These are phyloP conservation scores for Leptinotarsa lineolata DNA, from an alignment of 1,140 invertebrate genomes.

Conservation along the genomic window DNA sequence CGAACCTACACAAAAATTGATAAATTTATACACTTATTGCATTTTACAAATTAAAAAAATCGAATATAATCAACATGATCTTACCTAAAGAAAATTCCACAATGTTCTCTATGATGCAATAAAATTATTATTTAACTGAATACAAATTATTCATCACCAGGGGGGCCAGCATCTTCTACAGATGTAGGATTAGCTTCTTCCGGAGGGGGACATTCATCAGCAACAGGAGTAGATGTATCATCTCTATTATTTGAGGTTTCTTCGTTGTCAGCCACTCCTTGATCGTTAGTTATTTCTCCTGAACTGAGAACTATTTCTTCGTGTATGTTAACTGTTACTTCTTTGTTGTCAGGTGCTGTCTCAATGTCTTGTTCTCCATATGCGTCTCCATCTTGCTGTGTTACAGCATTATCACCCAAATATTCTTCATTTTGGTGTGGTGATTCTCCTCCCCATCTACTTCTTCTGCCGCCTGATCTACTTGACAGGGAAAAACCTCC, in stretches of 20 bases:
- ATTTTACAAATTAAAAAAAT: slow-evolving; percentile 13
- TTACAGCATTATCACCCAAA: not conserved
- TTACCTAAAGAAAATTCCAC: slow-evolving; percentile 16
- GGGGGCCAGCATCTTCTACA: not conserved
- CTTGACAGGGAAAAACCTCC: not conserved
- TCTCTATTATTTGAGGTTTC: not conserved
- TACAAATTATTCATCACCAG: slow-evolving; percentile 3
- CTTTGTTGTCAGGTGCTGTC: not conserved
- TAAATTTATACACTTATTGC: slow-evolving; percentile 24
- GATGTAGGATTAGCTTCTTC: not conserved
- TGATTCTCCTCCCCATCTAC: slow-evolving; percentile 19
- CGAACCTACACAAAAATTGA: slow-evolving; percentile 21
- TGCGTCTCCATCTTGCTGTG: not conserved
- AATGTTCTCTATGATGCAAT: slow-evolving; percentile 17
- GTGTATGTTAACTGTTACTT: not conserved
- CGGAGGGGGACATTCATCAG: slow-evolving; percentile 8
- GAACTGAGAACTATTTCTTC: not conserved
- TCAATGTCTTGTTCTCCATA: not conserved
- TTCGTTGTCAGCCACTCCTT: not conserved
- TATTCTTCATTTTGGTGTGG: slow-evolving; percentile 10
- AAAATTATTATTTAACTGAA: not conserved
- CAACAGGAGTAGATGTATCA: not conserved
- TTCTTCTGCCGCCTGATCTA: slow-evolving; percentile 17
- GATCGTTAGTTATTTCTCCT: not conserved
- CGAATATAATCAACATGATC: slow-evolving; percentile 1